Percentiles rank a stretch among this genome's conserved stretches.
These are phyloP conservation scores for Alectura lathami DNA, from an alignment of 2,113 vertebrate genomes.

Conservation along the genomic window DNA sequence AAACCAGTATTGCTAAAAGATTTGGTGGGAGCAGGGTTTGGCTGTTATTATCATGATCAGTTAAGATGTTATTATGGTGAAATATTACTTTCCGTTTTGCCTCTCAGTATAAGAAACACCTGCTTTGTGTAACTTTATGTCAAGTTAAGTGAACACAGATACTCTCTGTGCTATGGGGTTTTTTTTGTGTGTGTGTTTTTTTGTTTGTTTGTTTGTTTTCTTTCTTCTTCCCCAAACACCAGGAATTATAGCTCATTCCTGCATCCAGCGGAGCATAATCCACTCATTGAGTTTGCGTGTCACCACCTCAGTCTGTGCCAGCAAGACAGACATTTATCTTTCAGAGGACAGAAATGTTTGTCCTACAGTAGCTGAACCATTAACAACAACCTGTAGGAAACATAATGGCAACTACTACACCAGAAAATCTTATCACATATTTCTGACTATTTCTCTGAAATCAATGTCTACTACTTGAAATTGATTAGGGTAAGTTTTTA, in stretches of 20 bases:
- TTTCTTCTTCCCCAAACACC: rapidly evolving
- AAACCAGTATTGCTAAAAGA: neutral
- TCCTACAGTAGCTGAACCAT: neutral
- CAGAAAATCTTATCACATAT: rapidly evolving
- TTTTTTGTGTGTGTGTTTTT: neutral
- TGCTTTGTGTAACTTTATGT: neutral
- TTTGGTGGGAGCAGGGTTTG: neutral
- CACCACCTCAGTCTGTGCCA: neutral
- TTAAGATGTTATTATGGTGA: too few species aligned
- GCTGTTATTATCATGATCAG: neutral
- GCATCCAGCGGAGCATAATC: neutral
- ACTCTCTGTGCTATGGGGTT: too few species aligned
- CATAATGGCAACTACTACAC: neutral
- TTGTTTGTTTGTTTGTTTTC: neutral
- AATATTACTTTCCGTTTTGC: neutral
- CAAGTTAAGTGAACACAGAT: neutral
- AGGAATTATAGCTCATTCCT: neutral
- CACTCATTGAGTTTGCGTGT: neutral
- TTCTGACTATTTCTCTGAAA: neutral
- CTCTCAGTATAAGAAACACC: neutral
- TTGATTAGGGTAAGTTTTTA: neutral
- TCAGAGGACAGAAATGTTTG: neutral
- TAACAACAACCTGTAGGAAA: neutral
- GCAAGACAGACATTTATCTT: neutral
- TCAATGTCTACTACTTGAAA: neutral